Evolutionary conservation across 2,888 invertebrate genomes (phyloP).

Genomic region (Spisula solida): DNA sequence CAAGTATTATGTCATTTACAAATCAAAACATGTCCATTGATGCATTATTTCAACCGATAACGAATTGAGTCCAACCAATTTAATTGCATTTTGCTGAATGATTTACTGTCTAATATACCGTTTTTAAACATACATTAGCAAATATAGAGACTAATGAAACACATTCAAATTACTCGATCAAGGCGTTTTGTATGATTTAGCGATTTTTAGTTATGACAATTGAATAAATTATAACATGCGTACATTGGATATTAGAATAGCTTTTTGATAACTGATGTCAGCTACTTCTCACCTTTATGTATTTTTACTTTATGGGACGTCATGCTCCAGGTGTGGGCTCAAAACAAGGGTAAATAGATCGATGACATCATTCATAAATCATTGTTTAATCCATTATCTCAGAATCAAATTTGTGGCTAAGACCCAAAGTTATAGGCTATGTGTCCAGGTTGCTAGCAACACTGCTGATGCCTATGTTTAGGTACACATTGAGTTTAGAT

Average conservation of each 20-base stretch:
- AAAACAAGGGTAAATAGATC: not conserved
- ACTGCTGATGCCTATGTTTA: too few species aligned
- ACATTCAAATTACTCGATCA: slow-evolving; percentile 22
- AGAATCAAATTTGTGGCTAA: not conserved
- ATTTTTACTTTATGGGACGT: not conserved
- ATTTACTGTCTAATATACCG: not conserved
- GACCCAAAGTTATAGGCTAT: not conserved
- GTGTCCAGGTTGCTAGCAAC: too few species aligned
- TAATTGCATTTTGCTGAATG: not conserved
- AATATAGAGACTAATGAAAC: not conserved
- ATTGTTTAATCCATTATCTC: not conserved
- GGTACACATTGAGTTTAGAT: too few species aligned
- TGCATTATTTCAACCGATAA: not conserved
- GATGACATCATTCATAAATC: not conserved
- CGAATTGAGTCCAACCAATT: not conserved
- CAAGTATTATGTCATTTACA: not conserved
- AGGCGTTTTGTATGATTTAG: slow-evolving; percentile 4
- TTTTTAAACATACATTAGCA: not conserved
- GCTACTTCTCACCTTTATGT: not conserved
- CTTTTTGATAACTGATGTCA: not conserved
- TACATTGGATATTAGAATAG: not conserved
- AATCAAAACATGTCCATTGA: slow-evolving; percentile 16
- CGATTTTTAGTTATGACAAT: not conserved
- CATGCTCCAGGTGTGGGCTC: not conserved
- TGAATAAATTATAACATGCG: slow-evolving; percentile 1